phyloP scores from a whole-genome alignment of 2,888 invertebrate genomes.

The Drosophila picticornis region DNA sequence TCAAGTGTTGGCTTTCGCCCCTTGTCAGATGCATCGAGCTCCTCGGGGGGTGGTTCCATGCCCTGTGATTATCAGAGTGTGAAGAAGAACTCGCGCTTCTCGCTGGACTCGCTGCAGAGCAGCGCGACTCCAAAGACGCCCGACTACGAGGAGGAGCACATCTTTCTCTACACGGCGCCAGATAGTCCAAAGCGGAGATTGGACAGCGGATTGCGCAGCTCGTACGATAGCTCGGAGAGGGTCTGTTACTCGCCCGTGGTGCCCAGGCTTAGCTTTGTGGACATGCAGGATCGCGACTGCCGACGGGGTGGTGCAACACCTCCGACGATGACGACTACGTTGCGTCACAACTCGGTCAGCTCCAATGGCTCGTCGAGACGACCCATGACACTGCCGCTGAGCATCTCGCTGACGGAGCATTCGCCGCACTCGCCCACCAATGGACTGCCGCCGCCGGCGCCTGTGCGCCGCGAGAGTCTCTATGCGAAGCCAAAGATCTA shows the following conservation, averaged over 20 bases:
- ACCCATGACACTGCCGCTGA: constrained; percentile 51
- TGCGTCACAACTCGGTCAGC: constrained; percentile 69
- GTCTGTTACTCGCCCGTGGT: constrained; percentile 73
- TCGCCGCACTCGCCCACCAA: constrained; percentile 66
- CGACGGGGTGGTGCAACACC: constrained; percentile 47
- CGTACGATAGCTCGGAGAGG: constrained; percentile 79
- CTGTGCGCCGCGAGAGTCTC: constrained; percentile 80
- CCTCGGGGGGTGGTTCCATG: constrained; percentile 80
- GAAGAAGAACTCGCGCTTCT: constrained; percentile 84
- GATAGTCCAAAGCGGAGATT: constrained; percentile 82
- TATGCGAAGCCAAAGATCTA: constrained; percentile 83
- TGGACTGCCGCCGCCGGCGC: constrained; percentile 77
- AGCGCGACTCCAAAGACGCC: constrained; percentile 84
- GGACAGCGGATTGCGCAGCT: constrained; percentile 78
- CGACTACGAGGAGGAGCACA: constrained; percentile 84
- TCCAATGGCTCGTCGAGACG: constrained; percentile 52
- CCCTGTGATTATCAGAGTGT: constrained; percentile 82
- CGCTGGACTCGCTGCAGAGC: constrained; percentile 84
- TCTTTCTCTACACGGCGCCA: constrained; percentile 84
- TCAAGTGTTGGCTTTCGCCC: constrained; percentile 76
- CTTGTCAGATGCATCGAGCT: constrained; percentile 83
- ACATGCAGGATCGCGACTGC: constrained; percentile 79
- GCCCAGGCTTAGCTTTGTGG: constrained; percentile 73
- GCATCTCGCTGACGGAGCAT: constrained; percentile 63
- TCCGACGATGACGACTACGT: neutral